phyloP scores from a whole-genome alignment of 2,113 vertebrate species.

The Menidia beryllina region DNA sequence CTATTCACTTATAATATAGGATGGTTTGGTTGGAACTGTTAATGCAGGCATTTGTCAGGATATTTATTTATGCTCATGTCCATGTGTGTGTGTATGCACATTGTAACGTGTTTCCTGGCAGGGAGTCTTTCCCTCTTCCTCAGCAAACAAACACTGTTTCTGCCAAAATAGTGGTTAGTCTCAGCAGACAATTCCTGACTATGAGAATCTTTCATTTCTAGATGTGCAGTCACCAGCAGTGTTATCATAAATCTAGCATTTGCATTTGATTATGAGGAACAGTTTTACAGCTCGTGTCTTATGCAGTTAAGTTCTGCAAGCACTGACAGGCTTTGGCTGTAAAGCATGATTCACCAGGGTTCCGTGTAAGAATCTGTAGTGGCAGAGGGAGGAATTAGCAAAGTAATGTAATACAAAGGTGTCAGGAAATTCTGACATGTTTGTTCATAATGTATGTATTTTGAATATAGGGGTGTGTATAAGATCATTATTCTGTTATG shows the following conservation, averaged over 20 bases:
- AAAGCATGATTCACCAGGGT: not conserved
- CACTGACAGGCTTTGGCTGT: not conserved
- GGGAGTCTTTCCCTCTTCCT: conserved; percentile 50
- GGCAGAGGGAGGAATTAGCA: too few relatives aligned
- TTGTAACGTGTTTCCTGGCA: conserved; percentile 36
- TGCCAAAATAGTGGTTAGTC: conserved; percentile 35
- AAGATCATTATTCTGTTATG: too few relatives aligned
- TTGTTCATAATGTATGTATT: not conserved
- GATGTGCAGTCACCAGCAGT: not conserved
- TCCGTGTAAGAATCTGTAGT: not conserved
- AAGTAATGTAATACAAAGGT: not conserved
- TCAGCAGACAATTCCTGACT: conserved; percentile 29
- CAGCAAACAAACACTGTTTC: conserved; percentile 51
- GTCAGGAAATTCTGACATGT: not conserved
- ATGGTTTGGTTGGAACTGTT: conserved; percentile 7
- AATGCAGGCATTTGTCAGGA: not conserved
- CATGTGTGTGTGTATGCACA: too few relatives aligned
- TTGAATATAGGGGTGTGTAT: too few relatives aligned
- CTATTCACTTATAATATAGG: not conserved
- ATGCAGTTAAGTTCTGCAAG: not conserved
- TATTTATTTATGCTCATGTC: conserved; percentile 1
- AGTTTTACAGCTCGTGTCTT: not conserved
- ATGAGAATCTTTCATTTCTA: not conserved
- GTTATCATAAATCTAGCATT: not conserved
- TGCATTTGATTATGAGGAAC: conserved; percentile 7